Evolutionary conservation across 2,888 invertebrate species (phyloP).

Genomic region (Aphodius sticticus): DNA sequence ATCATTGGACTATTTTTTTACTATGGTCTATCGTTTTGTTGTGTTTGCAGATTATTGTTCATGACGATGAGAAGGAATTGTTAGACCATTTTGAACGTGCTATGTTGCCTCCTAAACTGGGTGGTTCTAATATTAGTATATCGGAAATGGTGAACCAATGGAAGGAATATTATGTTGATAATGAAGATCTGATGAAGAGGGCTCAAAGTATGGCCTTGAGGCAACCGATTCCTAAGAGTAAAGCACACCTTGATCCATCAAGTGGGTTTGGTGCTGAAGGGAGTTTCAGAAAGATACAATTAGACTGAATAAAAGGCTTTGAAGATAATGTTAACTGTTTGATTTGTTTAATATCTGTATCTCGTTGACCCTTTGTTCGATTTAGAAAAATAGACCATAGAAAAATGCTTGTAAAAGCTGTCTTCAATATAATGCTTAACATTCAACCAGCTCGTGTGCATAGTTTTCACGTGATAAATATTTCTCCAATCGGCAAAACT

Average conservation of each 20-base stretch:
- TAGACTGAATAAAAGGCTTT: not conserved
- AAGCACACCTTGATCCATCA: not conserved
- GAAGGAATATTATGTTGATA: not conserved
- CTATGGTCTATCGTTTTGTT: too few species aligned
- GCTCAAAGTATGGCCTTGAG: not conserved
- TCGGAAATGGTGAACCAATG: not conserved
- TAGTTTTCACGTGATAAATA: too few species aligned
- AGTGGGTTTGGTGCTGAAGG: not conserved
- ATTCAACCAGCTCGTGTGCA: too few species aligned
- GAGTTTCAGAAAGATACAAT: not conserved
- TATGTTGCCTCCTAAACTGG: not conserved
- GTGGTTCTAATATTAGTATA: not conserved
- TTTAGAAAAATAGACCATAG: too few species aligned
- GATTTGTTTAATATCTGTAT: too few species aligned
- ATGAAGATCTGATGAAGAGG: not conserved
- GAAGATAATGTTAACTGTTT: too few species aligned
- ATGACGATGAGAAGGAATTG: not conserved
- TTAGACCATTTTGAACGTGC: not conserved
- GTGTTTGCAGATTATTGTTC: not conserved
- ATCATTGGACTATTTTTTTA: too few species aligned
- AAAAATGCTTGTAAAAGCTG: too few species aligned
- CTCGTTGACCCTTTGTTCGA: too few species aligned
- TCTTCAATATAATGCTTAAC: too few species aligned
- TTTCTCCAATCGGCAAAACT: too few species aligned
- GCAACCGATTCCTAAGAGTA: not conserved